phyloP scores from a whole-genome alignment of 2,888 invertebrate species.

The Dusona sp. region DNA sequence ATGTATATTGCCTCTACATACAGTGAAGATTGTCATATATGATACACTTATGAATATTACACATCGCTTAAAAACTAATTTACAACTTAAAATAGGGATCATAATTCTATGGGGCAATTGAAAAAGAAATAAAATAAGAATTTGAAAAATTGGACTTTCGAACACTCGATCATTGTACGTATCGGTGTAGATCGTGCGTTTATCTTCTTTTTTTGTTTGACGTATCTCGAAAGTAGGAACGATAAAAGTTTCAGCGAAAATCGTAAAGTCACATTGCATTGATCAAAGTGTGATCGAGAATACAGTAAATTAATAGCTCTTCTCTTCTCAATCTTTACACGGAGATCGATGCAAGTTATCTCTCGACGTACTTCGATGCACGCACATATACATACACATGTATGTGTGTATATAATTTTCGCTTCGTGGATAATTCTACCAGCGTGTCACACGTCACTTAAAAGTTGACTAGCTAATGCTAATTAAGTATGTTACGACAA shows the following conservation, averaged over 20 bases:
- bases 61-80: conserved; percentile 68
- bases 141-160: conserved; percentile 43
- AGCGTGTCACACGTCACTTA: conserved; percentile 60
- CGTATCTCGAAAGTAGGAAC: conserved; percentile 68
- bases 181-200: conserved; percentile 13
- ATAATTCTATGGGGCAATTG: conserved; percentile 13
- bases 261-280: conserved; percentile 20
- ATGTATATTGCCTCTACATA: conserved; percentile 73
- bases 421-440: conserved; percentile 38
- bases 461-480: conserved; percentile 80
- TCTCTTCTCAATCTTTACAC: conserved; percentile 38
- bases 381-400: conserved; percentile 2
- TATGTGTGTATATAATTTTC: conserved; percentile 31
- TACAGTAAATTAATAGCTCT: conserved; percentile 1
- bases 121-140: conserved; percentile 7
- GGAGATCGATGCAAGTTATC: conserved; percentile 47
- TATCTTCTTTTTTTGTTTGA: conserved; percentile 20
- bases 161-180: conserved; percentile 42
- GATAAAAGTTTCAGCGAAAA: conserved; percentile 58
- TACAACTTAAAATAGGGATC: conserved; percentile 64
- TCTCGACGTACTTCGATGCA: conserved; percentile 54
- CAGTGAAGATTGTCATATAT: conserved; percentile 69
- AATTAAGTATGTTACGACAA: conserved; percentile 71
- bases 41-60: conserved; percentile 71
- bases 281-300: conserved; percentile 34